Evolutionary conservation across 2,888 invertebrate species (phyloP).

Genomic region (Galerucella calmariensis): DNA sequence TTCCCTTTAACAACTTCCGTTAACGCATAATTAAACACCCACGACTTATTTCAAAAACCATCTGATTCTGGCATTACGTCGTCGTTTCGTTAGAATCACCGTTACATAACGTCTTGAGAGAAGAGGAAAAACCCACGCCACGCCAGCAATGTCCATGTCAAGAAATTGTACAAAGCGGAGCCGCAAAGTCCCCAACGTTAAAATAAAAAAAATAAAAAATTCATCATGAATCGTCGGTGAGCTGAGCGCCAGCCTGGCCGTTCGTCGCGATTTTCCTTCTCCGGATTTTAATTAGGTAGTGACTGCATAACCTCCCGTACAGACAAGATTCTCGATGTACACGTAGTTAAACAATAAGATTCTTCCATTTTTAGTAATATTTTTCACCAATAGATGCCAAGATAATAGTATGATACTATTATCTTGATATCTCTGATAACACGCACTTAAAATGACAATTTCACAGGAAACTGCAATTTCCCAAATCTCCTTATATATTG

Average conservation of each 20-base stretch:
- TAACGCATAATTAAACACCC: not conserved
- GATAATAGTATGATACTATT: no score
- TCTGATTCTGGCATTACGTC: constrained; percentile 5
- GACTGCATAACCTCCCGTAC: not conserved
- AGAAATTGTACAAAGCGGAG: constrained; percentile 9
- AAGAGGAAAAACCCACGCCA: constrained; percentile 27
- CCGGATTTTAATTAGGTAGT: constrained; percentile 11
- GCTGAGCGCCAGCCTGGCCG: not conserved
- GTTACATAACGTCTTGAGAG: constrained; percentile 25
- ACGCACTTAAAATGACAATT: no score
- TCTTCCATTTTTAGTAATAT: no score
- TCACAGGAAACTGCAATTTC: not conserved
- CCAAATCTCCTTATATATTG: not conserved
- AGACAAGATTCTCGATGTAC: no score
- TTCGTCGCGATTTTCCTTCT: constrained; percentile 16
- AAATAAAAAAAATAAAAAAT: not conserved
- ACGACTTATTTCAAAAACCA: not conserved
- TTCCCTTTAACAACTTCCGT: not conserved
- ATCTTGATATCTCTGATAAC: no score
- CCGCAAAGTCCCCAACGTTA: constrained; percentile 12
- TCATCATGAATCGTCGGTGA: constrained; percentile 1
- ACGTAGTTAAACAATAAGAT: no score
- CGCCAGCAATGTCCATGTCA: constrained; percentile 2
- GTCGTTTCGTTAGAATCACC: constrained; percentile 22
- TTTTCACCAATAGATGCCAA: no score